Evolutionary conservation across 2,113 vertebrate genomes (phyloP).

Genomic region (Micronisus gabar): DNA sequence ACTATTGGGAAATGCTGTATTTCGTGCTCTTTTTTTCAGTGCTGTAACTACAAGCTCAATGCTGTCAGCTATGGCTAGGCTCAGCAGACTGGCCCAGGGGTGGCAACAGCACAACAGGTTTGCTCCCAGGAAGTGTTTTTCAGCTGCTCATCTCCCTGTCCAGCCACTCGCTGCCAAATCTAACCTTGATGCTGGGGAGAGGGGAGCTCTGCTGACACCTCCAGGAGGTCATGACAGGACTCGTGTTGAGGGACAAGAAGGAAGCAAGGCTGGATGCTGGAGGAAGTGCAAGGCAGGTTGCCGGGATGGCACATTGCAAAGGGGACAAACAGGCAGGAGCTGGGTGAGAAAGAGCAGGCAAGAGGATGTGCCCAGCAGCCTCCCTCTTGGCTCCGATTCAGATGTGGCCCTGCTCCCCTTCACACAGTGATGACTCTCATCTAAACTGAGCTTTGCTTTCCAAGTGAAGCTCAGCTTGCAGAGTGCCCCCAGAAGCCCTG

Average conservation of each 20-base stretch:
- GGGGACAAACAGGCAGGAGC: background rate
- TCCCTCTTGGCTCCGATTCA: background rate
- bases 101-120: background rate
- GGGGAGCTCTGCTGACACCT: background rate
- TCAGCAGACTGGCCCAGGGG: background rate
- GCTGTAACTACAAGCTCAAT: background rate
- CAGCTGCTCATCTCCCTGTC: background rate
- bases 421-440: background rate
- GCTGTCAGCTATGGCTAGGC: background rate
- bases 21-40: background rate
- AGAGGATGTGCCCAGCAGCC: background rate
- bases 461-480: background rate
- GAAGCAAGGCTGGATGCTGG: background rate
- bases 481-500: background rate
- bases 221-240: rapidly evolving
- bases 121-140: background rate
- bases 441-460: background rate
- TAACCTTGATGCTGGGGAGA: background rate
- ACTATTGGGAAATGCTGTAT: background rate
- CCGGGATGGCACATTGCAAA: background rate
- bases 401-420: background rate
- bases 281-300: background rate
- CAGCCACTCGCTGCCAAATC: background rate
- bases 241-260: background rate
- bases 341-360: background rate